These are phyloP conservation scores for Archips xylosteana DNA, from an alignment of 2,888 invertebrate species.

Conservation along the genomic window DNA sequence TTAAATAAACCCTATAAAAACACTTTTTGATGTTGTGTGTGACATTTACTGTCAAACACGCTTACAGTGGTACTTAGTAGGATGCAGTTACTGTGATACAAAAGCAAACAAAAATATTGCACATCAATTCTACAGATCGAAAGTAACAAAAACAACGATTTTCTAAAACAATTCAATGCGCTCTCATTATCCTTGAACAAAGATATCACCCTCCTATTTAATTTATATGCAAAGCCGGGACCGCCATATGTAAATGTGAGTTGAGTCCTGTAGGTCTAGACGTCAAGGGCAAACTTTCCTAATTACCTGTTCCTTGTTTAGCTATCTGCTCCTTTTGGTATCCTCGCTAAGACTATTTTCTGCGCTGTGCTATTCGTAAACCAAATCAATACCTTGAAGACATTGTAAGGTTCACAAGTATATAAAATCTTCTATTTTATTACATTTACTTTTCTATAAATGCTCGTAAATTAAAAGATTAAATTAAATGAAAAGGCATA, in stretches of 20 bases:
- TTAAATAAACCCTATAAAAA: no score
- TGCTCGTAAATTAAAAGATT: no score
- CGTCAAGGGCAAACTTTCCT: constrained; percentile 20
- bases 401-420: neutral
- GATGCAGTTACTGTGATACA: neutral
- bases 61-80: no score
- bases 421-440: neutral
- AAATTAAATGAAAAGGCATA: no score
- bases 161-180: neutral
- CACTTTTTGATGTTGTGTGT: no score
- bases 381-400: neutral
- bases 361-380: neutral
- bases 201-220: constrained; percentile 7
- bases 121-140: neutral
- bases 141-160: neutral
- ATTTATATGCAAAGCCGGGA: constrained; percentile 19
- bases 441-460: no score
- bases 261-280: constrained; percentile 12
- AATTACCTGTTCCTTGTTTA: constrained; percentile 22
- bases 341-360: constrained; percentile 7
- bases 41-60: no score
- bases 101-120: neutral
- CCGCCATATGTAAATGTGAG: constrained; percentile 26
- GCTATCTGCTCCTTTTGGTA: neutral
- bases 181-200: neutral